Evolutionary conservation across 1,140 invertebrate genomes (phyloP), one percentile per base, ranked within the genome.

Genomic region (Proctacanthus coquilletti): DNA sequence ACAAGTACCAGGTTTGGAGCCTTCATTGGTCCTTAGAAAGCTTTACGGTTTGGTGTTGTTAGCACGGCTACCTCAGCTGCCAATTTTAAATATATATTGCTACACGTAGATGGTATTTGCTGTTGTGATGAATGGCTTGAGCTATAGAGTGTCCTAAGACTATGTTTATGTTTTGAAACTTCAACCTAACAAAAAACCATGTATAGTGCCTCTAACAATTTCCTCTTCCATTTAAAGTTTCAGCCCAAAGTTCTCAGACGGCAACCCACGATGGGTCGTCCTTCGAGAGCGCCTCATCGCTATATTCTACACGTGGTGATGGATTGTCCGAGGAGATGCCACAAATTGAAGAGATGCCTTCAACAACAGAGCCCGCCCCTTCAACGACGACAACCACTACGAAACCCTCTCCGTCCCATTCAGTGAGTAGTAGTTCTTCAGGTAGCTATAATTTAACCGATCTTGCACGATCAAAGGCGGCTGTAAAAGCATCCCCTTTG

Each of bases 221-320:
- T n/a, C n/a, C n/a, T n/a, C n/a, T n/a, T n/a, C 3, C 3, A 18
- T 5, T 33, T 4, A n/a, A 46, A 51, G 64, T 56, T 10, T 60
- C 63, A 13, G 59, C 62, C 3, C 57, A 63, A 30, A 58, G 62
- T 21, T 70, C 68, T 18, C 63, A 68, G 36, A 62, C 68, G 30
- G 66, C 68, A 37, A 65, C 64, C 3, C 72, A 76, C 42, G 77
- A 77, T 39, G 78, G 78, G 17, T 82, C 78, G 48, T 83, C 79
- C 13, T 82, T 83, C 53, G 80, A 84, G 53, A 84, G 80, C 50
- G 79, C 77, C 27, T 83, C 80, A 37, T 83, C 80, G 18, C 64
- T 82, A 27, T 82, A 83, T 55, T 66, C 80, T 19, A 75, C 78
- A 23, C 69, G 77, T 41, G 77, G 72, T 45, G 77, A 80, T 53